Base-by-base conservation (phyloP, 1,140 invertebrate species). In the Homalodisca vitripennis region DNA sequence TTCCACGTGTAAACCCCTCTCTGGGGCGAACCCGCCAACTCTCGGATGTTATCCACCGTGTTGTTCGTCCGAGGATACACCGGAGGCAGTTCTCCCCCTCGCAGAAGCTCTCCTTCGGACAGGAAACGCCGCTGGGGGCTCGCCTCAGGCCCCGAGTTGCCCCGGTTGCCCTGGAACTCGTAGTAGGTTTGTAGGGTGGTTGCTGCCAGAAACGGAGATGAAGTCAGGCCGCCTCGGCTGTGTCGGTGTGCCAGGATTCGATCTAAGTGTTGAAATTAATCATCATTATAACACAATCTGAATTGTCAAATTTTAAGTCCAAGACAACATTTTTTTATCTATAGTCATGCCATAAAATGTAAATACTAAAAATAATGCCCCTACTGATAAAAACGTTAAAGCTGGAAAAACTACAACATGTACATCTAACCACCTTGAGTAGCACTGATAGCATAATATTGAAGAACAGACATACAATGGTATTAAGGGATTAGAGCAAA, bases 171-270 rank as follows among this genome's bases (percentile, higher is more conserved):
- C 72, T 80, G 77, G 22, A 78, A 74, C 47, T 86, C 85, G 71
- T 86, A 86, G 73, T 85, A 86, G 68, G 71, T 72, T 73, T n/a
- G 63, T 57, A 12, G 69, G 51, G 63, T 64, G 67, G 48, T 53
- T 67, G 24, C 57, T 67, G 32, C 71, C 29, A 80, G 84, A 80
- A 63, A 92, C 89, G 68, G 90, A 88, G 76, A 93, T 93, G 81
- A 93, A 94, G 79, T 93, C 92, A 10, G 91, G 91, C 68, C 92
- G 85, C 76, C 91, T 85, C 57, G 90, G 87, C 83, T 93, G 91
- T 71, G 92, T 94, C 72, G 93, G 92, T 71, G 92, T 94, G 75
- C 91, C 91, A 67, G 92, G 92, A 81, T 94, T 94, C 64, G 92
- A 94, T 85, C 92, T 93, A n/a, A n/a, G n/a, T n/a, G n/a, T n/a